Conservation (phyloP, 2,113 vertebrate species). For the Cephalopterus ornatus region DNA sequence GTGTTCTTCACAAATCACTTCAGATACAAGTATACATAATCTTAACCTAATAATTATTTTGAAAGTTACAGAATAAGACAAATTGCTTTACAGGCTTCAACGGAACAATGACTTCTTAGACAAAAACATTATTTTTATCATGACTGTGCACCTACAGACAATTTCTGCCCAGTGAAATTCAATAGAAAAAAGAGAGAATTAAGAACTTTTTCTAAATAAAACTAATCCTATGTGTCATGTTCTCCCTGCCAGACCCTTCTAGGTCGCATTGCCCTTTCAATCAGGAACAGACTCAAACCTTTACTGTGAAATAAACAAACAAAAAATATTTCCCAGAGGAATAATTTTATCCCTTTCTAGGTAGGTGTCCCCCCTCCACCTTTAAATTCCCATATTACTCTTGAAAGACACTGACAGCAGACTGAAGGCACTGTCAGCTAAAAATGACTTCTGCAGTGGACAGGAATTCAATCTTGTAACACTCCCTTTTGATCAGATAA, state of each 20-base stretch:
- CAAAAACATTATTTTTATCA: background rate
- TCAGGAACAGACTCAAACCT: background rate
- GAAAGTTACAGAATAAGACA: background rate
- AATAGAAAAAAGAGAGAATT: background rate
- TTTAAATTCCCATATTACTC: background rate
- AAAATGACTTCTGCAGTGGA: background rate
- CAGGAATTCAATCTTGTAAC: conserved; percentile 44
- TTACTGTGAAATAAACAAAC: conserved; percentile 20
- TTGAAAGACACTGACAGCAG: conserved; percentile 34
- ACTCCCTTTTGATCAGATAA: background rate
- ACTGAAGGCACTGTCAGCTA: conserved; percentile 29
- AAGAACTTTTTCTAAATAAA: background rate
- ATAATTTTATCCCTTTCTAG: background rate
- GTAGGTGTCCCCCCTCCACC: background rate
- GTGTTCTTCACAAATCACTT: background rate
- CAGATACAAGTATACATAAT: background rate
- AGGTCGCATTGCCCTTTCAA: background rate
- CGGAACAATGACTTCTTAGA: background rate
- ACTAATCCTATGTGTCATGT: background rate
- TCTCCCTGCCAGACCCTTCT: background rate
- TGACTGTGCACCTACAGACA: background rate
- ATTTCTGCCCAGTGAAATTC: background rate
- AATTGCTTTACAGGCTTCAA: background rate
- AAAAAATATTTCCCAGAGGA: background rate
- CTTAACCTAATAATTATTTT: background rate